A percentile compares a stretch with the other conserved stretches of the same genome.
Evolutionary conservation across 2,797 vertebrate genomes (phyloP).

Genomic region (Enteromius paludinosus): DNA sequence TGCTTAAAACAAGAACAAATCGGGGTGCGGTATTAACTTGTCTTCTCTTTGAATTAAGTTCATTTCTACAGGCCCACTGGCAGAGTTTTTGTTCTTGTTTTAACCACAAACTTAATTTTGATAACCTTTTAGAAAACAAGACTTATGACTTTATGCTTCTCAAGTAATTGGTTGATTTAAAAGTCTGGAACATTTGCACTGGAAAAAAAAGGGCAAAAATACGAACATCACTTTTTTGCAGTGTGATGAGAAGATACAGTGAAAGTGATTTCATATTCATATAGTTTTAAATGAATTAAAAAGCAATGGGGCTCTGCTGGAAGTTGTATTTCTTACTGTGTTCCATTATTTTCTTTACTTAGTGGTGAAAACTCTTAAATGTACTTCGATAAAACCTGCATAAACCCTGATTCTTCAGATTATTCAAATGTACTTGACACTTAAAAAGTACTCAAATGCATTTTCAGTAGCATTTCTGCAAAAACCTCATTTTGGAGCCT

Average conservation of each 20-base stretch:
- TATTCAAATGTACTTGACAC: not conserved
- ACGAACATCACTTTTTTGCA: not conserved
- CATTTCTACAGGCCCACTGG: not conserved
- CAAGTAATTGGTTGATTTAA: not conserved
- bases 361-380: not conserved
- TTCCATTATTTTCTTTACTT: not conserved
- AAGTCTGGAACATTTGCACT: not conserved
- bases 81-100: not conserved
- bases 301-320: not conserved
- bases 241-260: not conserved
- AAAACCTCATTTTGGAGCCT: conserved; percentile 11
- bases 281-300: not conserved
- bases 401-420: not conserved
- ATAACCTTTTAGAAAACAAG: not conserved
- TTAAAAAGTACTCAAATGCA: not conserved
- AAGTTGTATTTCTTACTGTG: not conserved
- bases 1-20: not conserved
- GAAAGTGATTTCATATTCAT: not conserved
- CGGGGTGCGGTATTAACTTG: not conserved
- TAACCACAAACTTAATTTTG: not conserved
- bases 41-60: not conserved
- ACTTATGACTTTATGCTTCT: not conserved
- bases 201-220: not conserved
- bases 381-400: not conserved
- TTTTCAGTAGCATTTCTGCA: not conserved